Evolutionary conservation across 2,888 invertebrate genomes (phyloP), one percentile per base, ranked within the genome.

Genomic region (Cartodere bifasciata): DNA sequence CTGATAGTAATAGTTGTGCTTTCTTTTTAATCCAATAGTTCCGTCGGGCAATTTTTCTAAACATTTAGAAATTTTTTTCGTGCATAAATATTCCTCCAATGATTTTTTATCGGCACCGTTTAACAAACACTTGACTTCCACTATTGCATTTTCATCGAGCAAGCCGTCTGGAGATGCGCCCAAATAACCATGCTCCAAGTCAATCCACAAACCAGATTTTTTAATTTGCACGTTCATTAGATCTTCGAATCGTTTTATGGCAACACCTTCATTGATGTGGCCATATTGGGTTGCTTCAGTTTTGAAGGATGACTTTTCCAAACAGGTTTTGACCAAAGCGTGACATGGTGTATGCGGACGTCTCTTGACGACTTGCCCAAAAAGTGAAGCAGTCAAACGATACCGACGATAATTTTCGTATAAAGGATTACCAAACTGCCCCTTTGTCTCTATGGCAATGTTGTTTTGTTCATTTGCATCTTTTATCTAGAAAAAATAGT

Each of bases 201-300:
- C 27, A 13, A 27, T 10, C 27, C 27, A 27, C 7, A 27, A 15
- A 15, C 27, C 27, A 27, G 27, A 27, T 15, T 10, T 6, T 6
- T 13, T 15, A 27, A 27, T 15, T 6, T 6, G 11, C 10, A 27
- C 11, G 16, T 15, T 6, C 9, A 10, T 14, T 5, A 6, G 6
- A 7, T 27, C 7, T 10, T 27, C 27, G 7, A 27, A 27, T 13
- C 9, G 12, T 7, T 7, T 5, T 7, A 27, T 15, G 9, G 27
- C 27, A 6, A 38, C 40, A 10, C 28, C 23, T 27, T 40, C 37
- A 23, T 40, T 37, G 12, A 29, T 23, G 10, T 36, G 37, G 4
- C 40, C 37, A 31, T 31, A 40, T 12, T 38, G 33, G 4, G 36
- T 38, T 16, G 36, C 40, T 33, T 38, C 35, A 9, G 40, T 31